These are phyloP conservation scores for Rhabdornis inornatus DNA, from an alignment of 2,113 vertebrate genomes.

Conservation along the genomic window DNA sequence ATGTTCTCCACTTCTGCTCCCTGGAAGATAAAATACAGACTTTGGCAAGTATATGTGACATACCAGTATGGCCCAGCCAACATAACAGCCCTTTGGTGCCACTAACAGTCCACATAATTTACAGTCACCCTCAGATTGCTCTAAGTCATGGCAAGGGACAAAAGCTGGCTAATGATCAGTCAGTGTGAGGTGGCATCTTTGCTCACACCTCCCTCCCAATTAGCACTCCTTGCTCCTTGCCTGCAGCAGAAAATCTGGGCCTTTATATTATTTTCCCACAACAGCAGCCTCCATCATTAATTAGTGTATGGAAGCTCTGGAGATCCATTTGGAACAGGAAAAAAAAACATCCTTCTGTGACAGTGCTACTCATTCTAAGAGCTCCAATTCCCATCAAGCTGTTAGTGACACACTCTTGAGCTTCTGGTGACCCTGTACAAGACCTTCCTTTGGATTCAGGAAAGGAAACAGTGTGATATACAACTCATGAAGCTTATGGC, in stretches of 20 bases:
- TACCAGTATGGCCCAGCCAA: not conserved
- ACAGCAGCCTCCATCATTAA: slow-evolving; percentile 55
- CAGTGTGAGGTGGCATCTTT: slow-evolving; percentile 43
- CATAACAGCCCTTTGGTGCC: not conserved
- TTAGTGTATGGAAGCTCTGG: slow-evolving; percentile 44
- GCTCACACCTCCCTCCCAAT: slow-evolving; percentile 61
- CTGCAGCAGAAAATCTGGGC: slow-evolving; percentile 65
- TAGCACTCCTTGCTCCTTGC: slow-evolving; percentile 60
- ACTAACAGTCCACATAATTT: slow-evolving; percentile 17
- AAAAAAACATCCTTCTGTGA: slow-evolving; percentile 20
- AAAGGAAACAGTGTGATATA: not conserved
- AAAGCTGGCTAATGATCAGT: slow-evolving; percentile 55
- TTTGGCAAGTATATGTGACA: not conserved
- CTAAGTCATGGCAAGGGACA: slow-evolving; percentile 18
- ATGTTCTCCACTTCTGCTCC: not conserved
- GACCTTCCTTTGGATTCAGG: not conserved
- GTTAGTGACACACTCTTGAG: slow-evolving; percentile 25
- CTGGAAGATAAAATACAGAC: not conserved
- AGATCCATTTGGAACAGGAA: slow-evolving; percentile 18
- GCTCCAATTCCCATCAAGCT: slow-evolving; percentile 24
- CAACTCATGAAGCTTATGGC: not conserved
- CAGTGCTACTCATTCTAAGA: slow-evolving; percentile 8
- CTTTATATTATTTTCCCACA: slow-evolving; percentile 63
- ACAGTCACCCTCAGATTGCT: slow-evolving; percentile 8
- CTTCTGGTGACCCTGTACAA: slow-evolving; percentile 5